These are phyloP conservation scores for Rhinoraja longicauda DNA, from an alignment of 2,797 vertebrate genomes.

Conservation along the genomic window DNA sequence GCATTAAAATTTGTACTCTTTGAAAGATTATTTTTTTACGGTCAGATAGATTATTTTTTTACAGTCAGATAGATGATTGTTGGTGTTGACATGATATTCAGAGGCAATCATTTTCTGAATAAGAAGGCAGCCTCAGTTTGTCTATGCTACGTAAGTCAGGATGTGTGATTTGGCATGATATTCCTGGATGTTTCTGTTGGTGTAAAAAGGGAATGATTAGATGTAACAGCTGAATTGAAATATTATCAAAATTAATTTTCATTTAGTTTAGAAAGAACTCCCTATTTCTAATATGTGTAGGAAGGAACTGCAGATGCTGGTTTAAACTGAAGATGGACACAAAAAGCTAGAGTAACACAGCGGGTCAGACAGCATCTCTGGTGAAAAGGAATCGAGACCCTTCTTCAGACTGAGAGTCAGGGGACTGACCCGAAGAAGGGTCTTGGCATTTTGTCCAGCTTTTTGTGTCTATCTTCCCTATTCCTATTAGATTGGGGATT, in stretches of 20 bases:
- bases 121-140: neutral
- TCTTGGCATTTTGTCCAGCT: no score
- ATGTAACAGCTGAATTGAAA: neutral
- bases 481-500: neutral
- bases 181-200: neutral
- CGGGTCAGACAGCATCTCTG: no score
- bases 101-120: neutral
- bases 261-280: neutral
- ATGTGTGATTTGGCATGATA: neutral
- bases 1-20: neutral
- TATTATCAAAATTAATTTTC: neutral
- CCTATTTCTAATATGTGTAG: no score
- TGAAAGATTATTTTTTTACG: neutral
- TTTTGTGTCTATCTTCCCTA: neutral
- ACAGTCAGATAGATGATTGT: neutral
- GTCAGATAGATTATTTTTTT: neutral
- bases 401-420: no score
- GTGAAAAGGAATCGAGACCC: no score
- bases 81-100: neutral
- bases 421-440: no score
- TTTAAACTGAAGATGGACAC: no score
- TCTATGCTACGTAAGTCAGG: neutral
- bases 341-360: no score
- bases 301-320: no score
- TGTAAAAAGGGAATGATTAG: neutral